phyloP scores from a whole-genome alignment of 2,888 invertebrate genomes.

The Synanthedon formicaeformis region DNA sequence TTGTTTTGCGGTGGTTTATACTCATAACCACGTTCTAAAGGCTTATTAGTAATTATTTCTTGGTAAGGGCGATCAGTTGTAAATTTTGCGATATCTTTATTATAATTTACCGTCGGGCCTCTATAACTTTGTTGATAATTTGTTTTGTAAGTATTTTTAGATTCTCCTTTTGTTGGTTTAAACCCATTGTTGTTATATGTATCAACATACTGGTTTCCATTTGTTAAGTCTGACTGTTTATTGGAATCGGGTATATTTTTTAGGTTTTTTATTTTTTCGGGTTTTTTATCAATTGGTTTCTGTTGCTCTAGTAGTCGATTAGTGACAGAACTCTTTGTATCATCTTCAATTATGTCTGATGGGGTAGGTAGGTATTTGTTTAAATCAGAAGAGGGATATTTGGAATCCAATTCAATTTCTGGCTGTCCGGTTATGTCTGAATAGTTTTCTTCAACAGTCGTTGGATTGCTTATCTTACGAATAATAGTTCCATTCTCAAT shows the following conservation, averaged over 20 bases:
- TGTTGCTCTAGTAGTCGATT: background rate
- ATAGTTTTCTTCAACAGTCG: background rate
- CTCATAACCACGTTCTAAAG: constrained; percentile 15
- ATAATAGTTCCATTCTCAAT: background rate
- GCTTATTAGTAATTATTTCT: background rate
- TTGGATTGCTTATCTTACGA: background rate
- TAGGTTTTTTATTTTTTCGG: background rate
- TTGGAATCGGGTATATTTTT: background rate
- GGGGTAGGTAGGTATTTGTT: background rate
- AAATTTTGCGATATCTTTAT: background rate
- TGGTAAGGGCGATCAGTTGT: background rate
- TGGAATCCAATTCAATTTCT: background rate
- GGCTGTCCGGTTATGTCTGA: background rate
- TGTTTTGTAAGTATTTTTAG: too few relatives aligned
- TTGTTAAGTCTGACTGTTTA: too few relatives aligned
- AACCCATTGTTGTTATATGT: background rate
- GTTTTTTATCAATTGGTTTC: background rate
- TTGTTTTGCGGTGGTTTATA: constrained; percentile 17
- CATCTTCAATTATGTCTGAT: background rate
- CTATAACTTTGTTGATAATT: too few relatives aligned
- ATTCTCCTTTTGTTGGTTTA: too few relatives aligned
- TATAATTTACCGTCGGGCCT: too few relatives aligned
- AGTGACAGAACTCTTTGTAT: too few relatives aligned
- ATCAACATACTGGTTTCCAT: background rate
- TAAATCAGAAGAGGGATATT: background rate